Conservation (phyloP, 2,113 vertebrate genomes). For the Plecturocebus donacophilus region DNA sequence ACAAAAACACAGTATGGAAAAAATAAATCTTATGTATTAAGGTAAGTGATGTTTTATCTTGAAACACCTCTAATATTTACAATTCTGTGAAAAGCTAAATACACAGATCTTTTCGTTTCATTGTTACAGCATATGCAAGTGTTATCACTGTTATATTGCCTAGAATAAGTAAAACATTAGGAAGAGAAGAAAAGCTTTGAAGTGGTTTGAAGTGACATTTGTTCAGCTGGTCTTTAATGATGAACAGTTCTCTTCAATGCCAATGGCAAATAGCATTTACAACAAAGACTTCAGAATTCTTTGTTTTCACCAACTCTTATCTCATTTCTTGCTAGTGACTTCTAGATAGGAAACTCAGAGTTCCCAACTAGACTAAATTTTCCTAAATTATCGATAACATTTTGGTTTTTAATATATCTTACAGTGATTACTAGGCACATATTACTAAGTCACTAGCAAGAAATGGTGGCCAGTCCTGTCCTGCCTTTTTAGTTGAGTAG, state of each 20-base stretch:
- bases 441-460: neutral
- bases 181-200: neutral
- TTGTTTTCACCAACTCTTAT: neutral
- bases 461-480: neutral
- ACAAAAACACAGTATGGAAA: neutral
- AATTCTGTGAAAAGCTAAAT: neutral
- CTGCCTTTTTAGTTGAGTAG: neutral
- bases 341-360: too few species aligned
- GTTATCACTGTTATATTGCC: neutral
- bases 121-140: slow-evolving; percentile 15
- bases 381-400: neutral
- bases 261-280: neutral
- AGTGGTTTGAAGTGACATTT: slow-evolving; percentile 18
- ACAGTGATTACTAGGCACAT: neutral
- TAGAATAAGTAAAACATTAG: slow-evolving; percentile 14
- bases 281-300: neutral
- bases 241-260: neutral
- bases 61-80: neutral
- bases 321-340: too few species aligned
- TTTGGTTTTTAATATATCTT: neutral
- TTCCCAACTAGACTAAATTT: neutral
- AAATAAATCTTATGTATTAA: slow-evolving; percentile 31
- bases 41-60: neutral
- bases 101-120: neutral
- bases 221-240: neutral